Evolutionary conservation across 2,113 vertebrate genomes (phyloP), one percentile per base, ranked within the genome.

Genomic region (Microcebus lehilahytsara): DNA sequence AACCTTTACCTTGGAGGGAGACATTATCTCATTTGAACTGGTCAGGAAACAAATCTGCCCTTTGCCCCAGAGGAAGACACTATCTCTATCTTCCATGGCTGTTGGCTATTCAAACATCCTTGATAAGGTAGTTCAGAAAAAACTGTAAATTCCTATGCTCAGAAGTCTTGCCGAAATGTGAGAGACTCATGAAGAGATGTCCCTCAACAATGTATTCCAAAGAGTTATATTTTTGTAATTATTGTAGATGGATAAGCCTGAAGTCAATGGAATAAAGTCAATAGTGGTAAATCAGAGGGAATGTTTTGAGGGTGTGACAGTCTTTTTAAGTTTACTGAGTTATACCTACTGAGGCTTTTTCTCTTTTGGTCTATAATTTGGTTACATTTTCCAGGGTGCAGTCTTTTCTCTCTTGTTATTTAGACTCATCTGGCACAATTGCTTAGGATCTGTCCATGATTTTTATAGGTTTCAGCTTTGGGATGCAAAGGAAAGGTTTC

Each of bases 81-180:
- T 69, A 5, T 42, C 25, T 91, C n/a, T 79, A 2, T 34, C 30
- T 89, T 89, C 46, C 69, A 89, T 71, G 51, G 30, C 71, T 83
- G 5, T 83, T 78, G 72, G 85, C 42, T 91, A 25, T 74, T 88
- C 60, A 94, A 42, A 66, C 9, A 91, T 85, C 19, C 51, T 83
- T 89, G 89, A 79, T 74, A 58, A 74, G 62, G n/a, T 51, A 42
- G 40, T 72, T n/a, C 27, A 84, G 91, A 79, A 79, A 32, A 93
- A 51, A 49, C 56, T 89, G 13, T 37, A 32, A 74, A 12, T 71
- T 3, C 9, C 19, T 62, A 19, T 60, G 19, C 32, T 71, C 42
- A 74, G 84, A 95, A 92, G 71, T 53, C 69, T 84, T 96, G 87
- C 11, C 85, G 42, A 51, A 79, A 80, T 77, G 20, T 60, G 46